phyloP scores from a whole-genome alignment of 2,888 invertebrate genomes.

The Conops quadrifasciatus region DNA sequence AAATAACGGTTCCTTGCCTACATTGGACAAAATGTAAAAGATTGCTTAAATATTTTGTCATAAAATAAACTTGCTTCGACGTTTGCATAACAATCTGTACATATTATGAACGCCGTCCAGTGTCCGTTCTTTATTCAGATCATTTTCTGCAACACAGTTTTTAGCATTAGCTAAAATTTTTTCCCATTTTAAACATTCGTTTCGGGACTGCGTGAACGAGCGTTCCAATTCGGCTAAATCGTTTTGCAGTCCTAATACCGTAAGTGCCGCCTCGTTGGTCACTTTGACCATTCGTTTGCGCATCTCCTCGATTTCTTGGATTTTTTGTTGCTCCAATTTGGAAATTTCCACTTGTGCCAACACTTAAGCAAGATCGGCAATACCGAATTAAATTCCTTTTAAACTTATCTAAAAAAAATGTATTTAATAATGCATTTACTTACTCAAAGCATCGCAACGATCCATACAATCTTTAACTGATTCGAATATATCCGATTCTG shows the following conservation, averaged over 20 bases:
- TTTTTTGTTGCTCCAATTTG: conserved; percentile 53
- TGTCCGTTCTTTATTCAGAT: conserved; percentile 55
- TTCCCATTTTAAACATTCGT: conserved; percentile 60
- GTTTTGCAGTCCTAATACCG: conserved; percentile 61
- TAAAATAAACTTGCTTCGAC: conserved; percentile 50
- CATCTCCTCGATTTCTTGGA: conserved; percentile 60
- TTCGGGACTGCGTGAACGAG: conserved; percentile 55
- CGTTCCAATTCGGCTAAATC: conserved; percentile 60
- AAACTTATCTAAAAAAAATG: not conserved
- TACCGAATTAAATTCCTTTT: not conserved
- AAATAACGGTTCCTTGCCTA: conserved; percentile 41
- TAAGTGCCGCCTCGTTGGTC: conserved; percentile 60
- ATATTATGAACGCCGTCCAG: conserved; percentile 59
- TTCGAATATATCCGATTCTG: conserved; percentile 54
- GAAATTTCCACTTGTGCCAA: conserved; percentile 62
- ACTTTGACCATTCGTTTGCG: conserved; percentile 59
- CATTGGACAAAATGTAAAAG: not conserved
- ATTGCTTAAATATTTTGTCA: not conserved
- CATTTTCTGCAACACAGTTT: conserved; percentile 52
- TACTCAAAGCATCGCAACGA: conserved; percentile 64
- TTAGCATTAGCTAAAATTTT: conserved; percentile 57
- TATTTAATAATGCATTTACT: not conserved
- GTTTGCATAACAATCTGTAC: conserved; percentile 56
- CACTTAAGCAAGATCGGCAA: conserved; percentile 50
- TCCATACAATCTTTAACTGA: conserved; percentile 62